Conservation (phyloP, 2,888 invertebrate genomes). For the Penaeus monodon region DNA sequence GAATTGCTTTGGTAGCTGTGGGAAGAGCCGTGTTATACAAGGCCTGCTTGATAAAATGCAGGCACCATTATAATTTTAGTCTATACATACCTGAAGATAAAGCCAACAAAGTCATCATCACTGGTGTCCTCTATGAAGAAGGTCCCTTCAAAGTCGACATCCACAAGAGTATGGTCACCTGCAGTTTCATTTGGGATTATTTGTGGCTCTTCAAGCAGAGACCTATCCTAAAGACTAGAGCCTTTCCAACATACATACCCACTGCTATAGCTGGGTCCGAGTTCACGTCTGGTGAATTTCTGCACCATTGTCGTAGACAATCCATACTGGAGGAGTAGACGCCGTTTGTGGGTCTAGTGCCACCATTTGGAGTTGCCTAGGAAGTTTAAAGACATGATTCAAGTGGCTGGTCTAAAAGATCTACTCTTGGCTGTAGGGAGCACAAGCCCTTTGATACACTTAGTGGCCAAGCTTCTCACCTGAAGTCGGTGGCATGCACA, state of each 20-base stretch:
- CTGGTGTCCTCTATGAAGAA: constrained; percentile 90
- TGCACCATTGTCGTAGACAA: constrained; percentile 88
- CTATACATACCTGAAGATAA: constrained; percentile 85
- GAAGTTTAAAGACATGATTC: too few relatives aligned
- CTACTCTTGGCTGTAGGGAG: too few relatives aligned
- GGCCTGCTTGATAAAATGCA: too few relatives aligned
- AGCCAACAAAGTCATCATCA: constrained; percentile 97
- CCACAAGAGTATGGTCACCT: constrained; percentile 84
- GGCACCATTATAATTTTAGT: too few relatives aligned
- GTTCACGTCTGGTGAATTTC: constrained; percentile 92
- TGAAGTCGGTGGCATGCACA: constrained; percentile 91
- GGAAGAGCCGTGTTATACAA: too few relatives aligned
- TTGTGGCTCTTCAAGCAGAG: too few relatives aligned
- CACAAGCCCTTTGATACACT: too few relatives aligned
- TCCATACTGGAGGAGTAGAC: constrained; percentile 94
- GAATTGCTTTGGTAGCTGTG: constrained; percentile 88
- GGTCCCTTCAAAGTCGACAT: constrained; percentile 95
- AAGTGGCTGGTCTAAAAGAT: background rate
- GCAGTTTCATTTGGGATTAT: background rate
- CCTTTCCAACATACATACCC: constrained; percentile 72
- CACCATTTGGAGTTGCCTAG: constrained; percentile 85
- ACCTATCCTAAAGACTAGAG: too few relatives aligned
- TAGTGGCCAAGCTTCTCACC: constrained; percentile 69
- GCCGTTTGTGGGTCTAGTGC: constrained; percentile 92
- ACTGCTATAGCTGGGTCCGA: constrained; percentile 96